Evolutionary conservation across 1,140 invertebrate genomes (phyloP), one percentile per base, ranked within the genome.

Genomic region (Cydia splendana): DNA sequence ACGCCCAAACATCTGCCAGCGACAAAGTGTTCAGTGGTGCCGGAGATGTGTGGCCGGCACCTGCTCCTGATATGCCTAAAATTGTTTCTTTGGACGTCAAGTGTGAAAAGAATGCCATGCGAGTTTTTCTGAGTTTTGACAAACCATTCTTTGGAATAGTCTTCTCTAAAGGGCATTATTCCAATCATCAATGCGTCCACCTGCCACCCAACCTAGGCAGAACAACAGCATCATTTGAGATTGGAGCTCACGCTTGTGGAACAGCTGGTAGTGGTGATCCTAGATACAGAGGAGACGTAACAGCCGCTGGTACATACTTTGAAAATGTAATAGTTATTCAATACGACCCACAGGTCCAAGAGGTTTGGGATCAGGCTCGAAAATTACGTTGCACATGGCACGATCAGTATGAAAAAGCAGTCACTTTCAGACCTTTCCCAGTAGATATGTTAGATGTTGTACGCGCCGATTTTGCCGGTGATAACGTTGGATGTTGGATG

Each of bases 401-500:
- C 83, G 98, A 99, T 90, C 96, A 98, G 79, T 99, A 99, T 86
- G 98, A 99, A 93, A 99, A 99, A 86, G 97, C 98, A 0, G 98
- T 99, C 0, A 98, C 98, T 0, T 99, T 99, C 94, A 93, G 98
- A 67, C 98, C 98, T 0, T 98, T 99, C 95, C 97, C 97, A 0
- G 98, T 99, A 1, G 98, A 99, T 88, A 99, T 98, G 98, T 86
- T 99, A 76, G 97, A 99, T 88, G 97, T 98, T 1, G 98, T 99
- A 2, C 93, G 97, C 34, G 98, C 98, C 2, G 98, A 98, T 83
- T 99, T 99, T 86, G 97, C 98, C 62, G 98, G 98, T 0, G 98
- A 99, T 85, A 99, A 99, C 89, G 97, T 98, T 1, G 98, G 98
- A 6, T 99, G 98, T 91, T 98, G 97, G 97, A 98, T 98, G 97